These are phyloP conservation scores for Hydriomena furcata DNA, from an alignment of 2,888 invertebrate species.

Conservation along the genomic window DNA sequence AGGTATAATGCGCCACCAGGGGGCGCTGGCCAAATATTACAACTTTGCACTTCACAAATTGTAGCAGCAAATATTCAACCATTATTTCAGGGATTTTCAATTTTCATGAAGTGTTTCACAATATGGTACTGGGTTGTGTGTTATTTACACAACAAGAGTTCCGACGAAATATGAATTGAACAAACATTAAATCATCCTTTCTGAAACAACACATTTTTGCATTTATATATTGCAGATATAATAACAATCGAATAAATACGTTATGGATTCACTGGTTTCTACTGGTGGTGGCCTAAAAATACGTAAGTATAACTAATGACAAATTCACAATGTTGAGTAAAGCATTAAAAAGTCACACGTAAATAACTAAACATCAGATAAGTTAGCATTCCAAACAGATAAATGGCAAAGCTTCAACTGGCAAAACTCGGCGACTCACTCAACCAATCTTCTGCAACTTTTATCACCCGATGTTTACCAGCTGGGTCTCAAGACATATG, in stretches of 20 bases:
- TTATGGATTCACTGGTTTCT: too few species aligned
- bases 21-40: constrained; percentile 12
- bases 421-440: background rate
- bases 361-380: background rate
- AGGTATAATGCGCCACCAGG: constrained; percentile 10
- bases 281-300: too few species aligned
- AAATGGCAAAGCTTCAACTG: constrained; percentile 1
- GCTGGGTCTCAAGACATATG: background rate
- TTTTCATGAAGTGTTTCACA: background rate
- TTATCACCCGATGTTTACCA: background rate
- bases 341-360: too few species aligned
- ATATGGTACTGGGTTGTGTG: too few species aligned
- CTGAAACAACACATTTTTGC: too few species aligned
- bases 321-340: too few species aligned
- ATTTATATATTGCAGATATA: too few species aligned
- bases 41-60: constrained; percentile 4
- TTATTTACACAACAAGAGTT: too few species aligned
- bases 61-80: background rate
- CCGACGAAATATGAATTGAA: too few species aligned
- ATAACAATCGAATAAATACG: too few species aligned
- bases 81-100: background rate
- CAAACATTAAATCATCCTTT: too few species aligned
- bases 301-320: too few species aligned
- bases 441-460: constrained; percentile 3
- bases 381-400: background rate